Evolutionary conservation across 2,888 invertebrate genomes (phyloP).

Genomic region (Pollenia labialis): DNA sequence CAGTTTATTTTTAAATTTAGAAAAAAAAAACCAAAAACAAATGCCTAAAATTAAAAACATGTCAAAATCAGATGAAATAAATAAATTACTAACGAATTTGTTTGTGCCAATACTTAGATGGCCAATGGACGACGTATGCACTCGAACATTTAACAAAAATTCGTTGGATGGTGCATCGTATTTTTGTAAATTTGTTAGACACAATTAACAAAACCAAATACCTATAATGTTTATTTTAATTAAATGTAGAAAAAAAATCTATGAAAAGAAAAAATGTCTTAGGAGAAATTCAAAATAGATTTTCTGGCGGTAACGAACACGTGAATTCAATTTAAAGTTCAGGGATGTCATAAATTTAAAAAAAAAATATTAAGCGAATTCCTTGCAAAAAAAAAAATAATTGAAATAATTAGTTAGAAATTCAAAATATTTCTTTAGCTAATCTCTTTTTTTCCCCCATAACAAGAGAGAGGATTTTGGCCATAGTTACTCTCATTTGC

Average conservation of each 20-base stretch:
- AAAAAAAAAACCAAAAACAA: not conserved
- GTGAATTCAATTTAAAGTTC: constrained; percentile 65
- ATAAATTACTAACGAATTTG: constrained; percentile 48
- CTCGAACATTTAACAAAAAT: not conserved
- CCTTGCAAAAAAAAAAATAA: not conserved
- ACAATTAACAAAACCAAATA: constrained; percentile 43
- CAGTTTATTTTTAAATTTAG: constrained; percentile 41
- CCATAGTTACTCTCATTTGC: constrained; percentile 72
- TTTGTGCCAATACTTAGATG: constrained; percentile 21
- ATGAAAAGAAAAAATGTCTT: not conserved
- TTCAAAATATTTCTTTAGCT: constrained; percentile 24
- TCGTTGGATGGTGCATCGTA: not conserved
- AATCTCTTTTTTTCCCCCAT: constrained; percentile 74
- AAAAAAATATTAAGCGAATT: not conserved
- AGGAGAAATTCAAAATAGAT: constrained; percentile 17
- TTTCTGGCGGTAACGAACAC: constrained; percentile 39
- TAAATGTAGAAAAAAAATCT: constrained; percentile 15
- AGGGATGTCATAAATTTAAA: constrained; percentile 57
- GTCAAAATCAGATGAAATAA: constrained; percentile 57
- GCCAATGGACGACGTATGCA: constrained; percentile 2
- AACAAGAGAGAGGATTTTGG: not conserved
- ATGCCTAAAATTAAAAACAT: constrained; percentile 47
- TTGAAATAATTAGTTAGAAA: constrained; percentile 20
- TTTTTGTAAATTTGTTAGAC: constrained; percentile 38
- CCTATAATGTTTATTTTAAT: constrained; percentile 56